Evolutionary conservation across 1,140 invertebrate species (phyloP), one percentile per base, ranked within the genome.

Genomic region (Pseudomyrmex flavicornis): DNA sequence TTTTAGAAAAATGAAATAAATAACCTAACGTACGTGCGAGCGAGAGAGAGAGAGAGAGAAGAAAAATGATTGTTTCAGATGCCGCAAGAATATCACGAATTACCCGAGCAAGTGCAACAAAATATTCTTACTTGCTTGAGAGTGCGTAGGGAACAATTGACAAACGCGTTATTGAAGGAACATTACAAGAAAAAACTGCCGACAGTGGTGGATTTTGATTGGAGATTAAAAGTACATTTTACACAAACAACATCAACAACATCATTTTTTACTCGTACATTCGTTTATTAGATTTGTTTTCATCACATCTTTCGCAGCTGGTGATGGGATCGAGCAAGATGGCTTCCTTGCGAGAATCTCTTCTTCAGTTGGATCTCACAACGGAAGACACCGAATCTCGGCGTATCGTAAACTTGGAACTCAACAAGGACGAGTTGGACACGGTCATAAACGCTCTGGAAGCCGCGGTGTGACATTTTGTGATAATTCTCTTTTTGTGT

Each of bases 291-390:
- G 0, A 13, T 58, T 58, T 5, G 3, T 5, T 48, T 48, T 48
- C 54, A 8, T 59, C 20, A 72, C 7, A 48, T 52, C 82, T 48
- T 69, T 89, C 88, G 15, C 13, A 94, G 93, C 87, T 93, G 54
- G 73, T 93, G n/a, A 93, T 94, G 92, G 93, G 93, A 17, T 93
- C 93, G 0, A 94, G 93, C 85, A 92, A 92, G 82, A 84, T 93
- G 61, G 89, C 93, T 20, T 90, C 92, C 0, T 83, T 93, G 2
- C 85, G 90, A 80, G 93, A 94, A 85, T 90, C 91, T 20, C 85
- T 94, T 50, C 72, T 94, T 13, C 92, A 94, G 65, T 46, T 94
- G 48, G 91, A 94, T 84, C 82, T 94, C 13, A 85, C 83, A 5
- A 52, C 92, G 0, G 89, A 92, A 82, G 86, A 91, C 5, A 89